Evolutionary conservation across 2,888 invertebrate genomes (phyloP).

Genomic region (Atrina japonica): DNA sequence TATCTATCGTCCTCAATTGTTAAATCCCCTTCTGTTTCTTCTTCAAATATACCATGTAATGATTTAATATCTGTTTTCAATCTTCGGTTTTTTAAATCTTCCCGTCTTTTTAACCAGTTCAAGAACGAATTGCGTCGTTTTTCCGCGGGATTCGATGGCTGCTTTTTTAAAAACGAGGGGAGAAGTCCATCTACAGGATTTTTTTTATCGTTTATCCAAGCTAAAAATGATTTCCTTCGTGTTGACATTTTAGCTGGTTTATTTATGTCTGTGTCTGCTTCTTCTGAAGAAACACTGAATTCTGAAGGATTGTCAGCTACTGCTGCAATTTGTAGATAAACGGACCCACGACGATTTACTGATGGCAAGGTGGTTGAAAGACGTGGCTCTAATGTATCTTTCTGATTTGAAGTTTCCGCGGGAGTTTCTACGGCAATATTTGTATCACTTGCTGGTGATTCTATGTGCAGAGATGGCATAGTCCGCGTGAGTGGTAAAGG

Average conservation of each 20-base stretch:
- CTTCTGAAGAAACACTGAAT: constrained; percentile 30
- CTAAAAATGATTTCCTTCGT: constrained; percentile 50
- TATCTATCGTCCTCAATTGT: constrained; percentile 17
- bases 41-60: neutral
- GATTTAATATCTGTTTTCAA: neutral
- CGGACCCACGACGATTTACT: constrained; percentile 49
- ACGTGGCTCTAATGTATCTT: neutral
- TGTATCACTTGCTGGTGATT: too few relatives aligned
- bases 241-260: constrained; percentile 26
- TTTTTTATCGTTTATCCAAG: constrained; percentile 51
- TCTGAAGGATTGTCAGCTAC: constrained; percentile 23
- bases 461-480: neutral
- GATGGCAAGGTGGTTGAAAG: constrained; percentile 21
- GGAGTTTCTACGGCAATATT: too few relatives aligned
- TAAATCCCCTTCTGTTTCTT: too few relatives aligned
- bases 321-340: constrained; percentile 52
- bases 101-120: constrained; percentile 43
- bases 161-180: constrained; percentile 26
- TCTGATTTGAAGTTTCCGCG: too few relatives aligned
- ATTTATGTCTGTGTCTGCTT: constrained; percentile 12
- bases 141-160: constrained; percentile 42
- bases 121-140: constrained; percentile 49
- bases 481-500: neutral
- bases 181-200: constrained; percentile 20
- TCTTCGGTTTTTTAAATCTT: too few relatives aligned